Percentiles rank a stretch among this genome's conserved stretches.
These are phyloP conservation scores for Polymixis lichenea DNA, from an alignment of 2,888 invertebrate genomes.

Conservation along the genomic window DNA sequence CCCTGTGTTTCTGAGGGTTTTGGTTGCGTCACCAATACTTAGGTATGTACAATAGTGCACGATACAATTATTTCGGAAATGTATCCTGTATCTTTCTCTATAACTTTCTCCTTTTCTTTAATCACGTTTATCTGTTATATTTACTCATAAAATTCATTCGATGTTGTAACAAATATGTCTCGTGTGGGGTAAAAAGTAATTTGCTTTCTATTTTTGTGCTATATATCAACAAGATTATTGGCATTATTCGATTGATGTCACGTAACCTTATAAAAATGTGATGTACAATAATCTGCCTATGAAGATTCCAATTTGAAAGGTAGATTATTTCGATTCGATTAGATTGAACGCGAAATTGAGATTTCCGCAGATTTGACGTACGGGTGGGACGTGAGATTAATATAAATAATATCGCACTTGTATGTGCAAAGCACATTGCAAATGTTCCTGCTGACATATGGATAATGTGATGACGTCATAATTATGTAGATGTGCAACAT, in stretches of 20 bases:
- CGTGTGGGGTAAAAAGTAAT: neutral
- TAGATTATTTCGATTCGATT: constrained; percentile 30
- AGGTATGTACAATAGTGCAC: no score
- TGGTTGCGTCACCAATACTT: neutral
- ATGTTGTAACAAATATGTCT: neutral
- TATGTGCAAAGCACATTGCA: neutral
- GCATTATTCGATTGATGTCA: constrained; percentile 8
- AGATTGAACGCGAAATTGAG: constrained; percentile 17
- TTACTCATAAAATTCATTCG: no score
- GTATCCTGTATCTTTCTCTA: neutral
- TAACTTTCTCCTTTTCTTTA: neutral
- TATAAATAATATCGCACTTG: neutral
- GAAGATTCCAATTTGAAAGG: constrained; percentile 43
- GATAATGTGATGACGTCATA: neutral
- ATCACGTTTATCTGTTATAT: neutral
- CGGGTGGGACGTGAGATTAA: neutral
- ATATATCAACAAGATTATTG: neutral
- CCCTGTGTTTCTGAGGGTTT: constrained; percentile 1
- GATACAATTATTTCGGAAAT: neutral
- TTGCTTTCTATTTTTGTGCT: neutral
- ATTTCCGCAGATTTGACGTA: neutral
- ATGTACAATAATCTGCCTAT: constrained; percentile 26
- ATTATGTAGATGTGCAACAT: neutral
- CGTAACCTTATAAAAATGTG: constrained; percentile 27
- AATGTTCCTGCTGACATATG: neutral